Conservation (phyloP, 2,888 invertebrate genomes). For the Xestobium rufovillosum region DNA sequence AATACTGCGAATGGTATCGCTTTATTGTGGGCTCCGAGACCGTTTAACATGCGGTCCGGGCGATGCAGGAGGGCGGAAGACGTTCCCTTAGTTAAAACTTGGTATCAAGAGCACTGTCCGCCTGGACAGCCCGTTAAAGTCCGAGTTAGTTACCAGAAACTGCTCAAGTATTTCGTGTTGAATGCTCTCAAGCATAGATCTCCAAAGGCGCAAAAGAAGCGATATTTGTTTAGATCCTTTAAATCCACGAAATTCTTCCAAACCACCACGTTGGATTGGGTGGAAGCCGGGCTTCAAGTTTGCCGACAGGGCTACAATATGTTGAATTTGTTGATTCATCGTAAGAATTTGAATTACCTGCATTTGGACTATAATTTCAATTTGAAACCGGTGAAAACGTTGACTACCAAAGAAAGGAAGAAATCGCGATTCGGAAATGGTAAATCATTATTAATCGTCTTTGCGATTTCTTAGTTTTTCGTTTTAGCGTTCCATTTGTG, state of each 20-base stretch:
- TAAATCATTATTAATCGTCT: no score
- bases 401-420: slow-evolving; percentile 98
- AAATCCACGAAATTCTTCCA: slow-evolving; percentile 99
- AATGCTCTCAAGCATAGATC: slow-evolving; percentile 96
- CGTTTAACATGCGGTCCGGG: slow-evolving; percentile 93
- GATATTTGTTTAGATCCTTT: slow-evolving; percentile 96
- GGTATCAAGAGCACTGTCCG: slow-evolving; percentile 93
- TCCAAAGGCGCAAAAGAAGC: slow-evolving; percentile 97
- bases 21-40: slow-evolving; percentile 94
- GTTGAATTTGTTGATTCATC: slow-evolving; percentile 96
- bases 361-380: slow-evolving; percentile 99
- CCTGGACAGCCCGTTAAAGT: slow-evolving; percentile 98
- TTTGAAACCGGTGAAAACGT: slow-evolving; percentile 97
- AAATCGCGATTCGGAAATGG: slow-evolving; percentile 95
- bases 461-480: no score
- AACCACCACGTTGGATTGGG: slow-evolving; percentile 99
- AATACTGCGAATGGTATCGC: slow-evolving; percentile 99
- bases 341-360: slow-evolving; percentile 98
- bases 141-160: slow-evolving; percentile 96
- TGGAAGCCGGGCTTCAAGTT: slow-evolving; percentile 96
- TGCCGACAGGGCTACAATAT: slow-evolving; percentile 99
- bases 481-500: slow-evolving; percentile 93
- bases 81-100: slow-evolving; percentile 93
- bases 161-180: slow-evolving; percentile 95
- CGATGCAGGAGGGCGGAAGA: slow-evolving; percentile 91